Evolutionary conservation across 2,797 vertebrate species (phyloP).

Genomic region (Mus spretus): DNA sequence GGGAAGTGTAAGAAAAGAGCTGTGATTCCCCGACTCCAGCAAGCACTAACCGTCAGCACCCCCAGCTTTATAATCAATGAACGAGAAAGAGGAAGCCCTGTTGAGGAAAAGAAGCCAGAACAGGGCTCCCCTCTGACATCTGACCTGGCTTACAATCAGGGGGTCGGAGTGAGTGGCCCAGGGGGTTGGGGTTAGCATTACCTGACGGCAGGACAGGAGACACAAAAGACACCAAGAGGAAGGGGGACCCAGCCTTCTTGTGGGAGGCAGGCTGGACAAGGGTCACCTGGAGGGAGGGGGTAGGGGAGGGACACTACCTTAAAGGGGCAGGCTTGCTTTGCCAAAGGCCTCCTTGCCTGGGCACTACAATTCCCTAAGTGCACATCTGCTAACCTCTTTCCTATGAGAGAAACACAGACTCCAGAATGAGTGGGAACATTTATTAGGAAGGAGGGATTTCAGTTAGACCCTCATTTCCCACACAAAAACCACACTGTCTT

Average conservation of each 20-base stretch:
- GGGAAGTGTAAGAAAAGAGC: background rate
- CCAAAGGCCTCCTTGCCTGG: background rate
- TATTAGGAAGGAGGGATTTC: slow-evolving; percentile 76
- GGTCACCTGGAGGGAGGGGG: slow-evolving; percentile 77
- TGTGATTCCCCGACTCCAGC: background rate
- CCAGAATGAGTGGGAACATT: slow-evolving; percentile 70
- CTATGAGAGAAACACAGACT: slow-evolving; percentile 65
- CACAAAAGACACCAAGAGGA: slow-evolving; percentile 61
- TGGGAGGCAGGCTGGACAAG: slow-evolving; percentile 73
- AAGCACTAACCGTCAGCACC: background rate
- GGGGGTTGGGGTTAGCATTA: slow-evolving; percentile 65
- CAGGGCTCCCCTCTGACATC: background rate
- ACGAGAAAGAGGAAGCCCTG: background rate
- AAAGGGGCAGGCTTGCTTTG: slow-evolving; percentile 82
- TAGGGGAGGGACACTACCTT: slow-evolving; percentile 82
- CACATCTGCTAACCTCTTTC: background rate
- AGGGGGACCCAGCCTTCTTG: slow-evolving; percentile 74
- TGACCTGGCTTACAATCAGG: background rate
- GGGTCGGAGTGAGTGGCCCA: background rate
- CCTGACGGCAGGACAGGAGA: slow-evolving; percentile 75
- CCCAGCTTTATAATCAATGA: background rate
- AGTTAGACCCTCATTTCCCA: slow-evolving; percentile 26
- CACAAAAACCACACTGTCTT: background rate
- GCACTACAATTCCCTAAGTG: background rate
- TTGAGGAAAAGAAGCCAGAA: background rate